phyloP scores from a whole-genome alignment of 2,113 vertebrate genomes.

The Pagrus major region DNA sequence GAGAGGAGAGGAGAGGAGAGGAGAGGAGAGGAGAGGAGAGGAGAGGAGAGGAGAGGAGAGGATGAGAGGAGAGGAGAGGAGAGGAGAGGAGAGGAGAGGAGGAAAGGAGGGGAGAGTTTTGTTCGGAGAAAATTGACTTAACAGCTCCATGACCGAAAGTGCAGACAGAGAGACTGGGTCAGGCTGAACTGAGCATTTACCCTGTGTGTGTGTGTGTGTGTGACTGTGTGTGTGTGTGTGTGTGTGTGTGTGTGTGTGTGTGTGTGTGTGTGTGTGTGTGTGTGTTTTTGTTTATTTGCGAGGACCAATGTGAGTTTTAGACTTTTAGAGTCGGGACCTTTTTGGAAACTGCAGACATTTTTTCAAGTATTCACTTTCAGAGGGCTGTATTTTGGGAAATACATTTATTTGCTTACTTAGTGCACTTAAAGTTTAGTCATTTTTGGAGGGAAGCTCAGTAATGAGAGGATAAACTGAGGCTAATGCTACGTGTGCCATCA shows the following conservation, averaged over 20 bases:
- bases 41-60: constrained; percentile 1
- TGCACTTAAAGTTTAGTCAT: background rate
- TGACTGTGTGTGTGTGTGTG: too few relatives aligned
- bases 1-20: background rate
- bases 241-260: too few relatives aligned
- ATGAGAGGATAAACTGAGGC: background rate
- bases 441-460: background rate
- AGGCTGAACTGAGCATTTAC: constrained; percentile 11
- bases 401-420: too few relatives aligned
- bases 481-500: background rate
- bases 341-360: too few relatives aligned
- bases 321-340: too few relatives aligned
- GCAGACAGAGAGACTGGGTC: constrained; percentile 43
- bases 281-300: too few relatives aligned
- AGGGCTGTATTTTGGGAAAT: too few relatives aligned
- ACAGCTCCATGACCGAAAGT: constrained; percentile 12
- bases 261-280: too few relatives aligned
- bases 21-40: constrained; percentile 1
- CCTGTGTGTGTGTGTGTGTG: background rate
- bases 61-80: background rate
- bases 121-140: background rate
- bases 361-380: background rate
- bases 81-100: constrained; percentile 9
- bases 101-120: background rate
- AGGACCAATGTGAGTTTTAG: too few relatives aligned